Evolutionary conservation across 2,113 vertebrate genomes (phyloP).

Genomic region (Brienomyrus brachyistius): DNA sequence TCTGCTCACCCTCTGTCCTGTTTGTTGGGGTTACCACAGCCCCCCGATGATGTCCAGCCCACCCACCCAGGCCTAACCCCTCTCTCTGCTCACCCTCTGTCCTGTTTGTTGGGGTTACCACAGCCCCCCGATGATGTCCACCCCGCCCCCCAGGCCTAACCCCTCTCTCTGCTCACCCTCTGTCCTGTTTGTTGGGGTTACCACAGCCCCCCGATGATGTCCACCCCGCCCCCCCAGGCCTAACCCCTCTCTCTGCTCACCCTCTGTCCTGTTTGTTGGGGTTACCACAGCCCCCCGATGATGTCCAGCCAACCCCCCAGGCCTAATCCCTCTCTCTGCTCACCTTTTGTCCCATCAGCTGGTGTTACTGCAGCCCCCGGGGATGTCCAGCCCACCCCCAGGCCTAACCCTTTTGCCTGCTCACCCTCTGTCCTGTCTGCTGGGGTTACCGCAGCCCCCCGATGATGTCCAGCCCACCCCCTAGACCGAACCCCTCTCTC

Average conservation of each 20-base stretch:
- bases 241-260: background rate
- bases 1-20: no score
- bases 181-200: background rate
- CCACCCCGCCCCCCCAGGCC: constrained; percentile 17
- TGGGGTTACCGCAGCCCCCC: background rate
- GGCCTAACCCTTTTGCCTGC: background rate
- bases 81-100: no score
- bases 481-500: no score
- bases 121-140: background rate
- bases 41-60: constrained; percentile 8
- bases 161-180: background rate
- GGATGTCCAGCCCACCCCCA: background rate
- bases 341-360: no score
- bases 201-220: no score
- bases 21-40: no score
- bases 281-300: constrained; percentile 11
- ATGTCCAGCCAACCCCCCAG: background rate
- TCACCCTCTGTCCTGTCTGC: background rate
- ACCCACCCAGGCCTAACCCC: constrained; percentile 16
- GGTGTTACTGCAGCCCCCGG: no score
- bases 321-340: background rate
- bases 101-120: background rate
- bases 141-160: constrained; percentile 20
- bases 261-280: background rate
- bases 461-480: no score